Percentiles rank a stretch among this genome's conserved stretches.
Conservation (phyloP, 1,140 invertebrate genomes). For the Cydia splendana region DNA sequence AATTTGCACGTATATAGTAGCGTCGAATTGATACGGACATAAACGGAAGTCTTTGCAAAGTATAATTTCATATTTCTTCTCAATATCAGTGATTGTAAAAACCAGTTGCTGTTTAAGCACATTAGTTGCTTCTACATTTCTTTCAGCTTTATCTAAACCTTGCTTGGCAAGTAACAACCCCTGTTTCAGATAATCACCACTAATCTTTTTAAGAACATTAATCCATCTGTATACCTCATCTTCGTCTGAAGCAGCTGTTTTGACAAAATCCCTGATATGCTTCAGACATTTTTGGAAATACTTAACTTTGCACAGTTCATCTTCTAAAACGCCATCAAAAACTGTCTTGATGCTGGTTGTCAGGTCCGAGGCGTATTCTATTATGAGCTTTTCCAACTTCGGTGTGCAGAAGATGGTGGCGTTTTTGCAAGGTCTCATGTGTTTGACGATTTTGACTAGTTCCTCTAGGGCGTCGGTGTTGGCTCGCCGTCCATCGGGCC, state of each 20-base stretch:
- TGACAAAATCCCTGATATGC: neutral
- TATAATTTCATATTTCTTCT: neutral
- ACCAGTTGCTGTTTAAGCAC: conserved; percentile 54
- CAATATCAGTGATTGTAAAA: conserved; percentile 39
- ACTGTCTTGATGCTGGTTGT: conserved; percentile 47
- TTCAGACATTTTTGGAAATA: conserved; percentile 50
- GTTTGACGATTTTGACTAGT: neutral
- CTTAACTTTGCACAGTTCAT: conserved; percentile 25
- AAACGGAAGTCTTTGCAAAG: neutral
- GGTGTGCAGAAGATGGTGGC: conserved; percentile 49
- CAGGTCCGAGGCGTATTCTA: conserved; percentile 53
- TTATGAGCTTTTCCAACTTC: conserved; percentile 45
- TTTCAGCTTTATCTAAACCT: conserved; percentile 34
- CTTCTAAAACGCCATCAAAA: conserved; percentile 40
- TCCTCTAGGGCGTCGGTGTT: conserved; percentile 26
- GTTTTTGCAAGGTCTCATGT: neutral
- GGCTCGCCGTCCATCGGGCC: conserved; percentile 36
- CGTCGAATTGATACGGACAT: neutral
- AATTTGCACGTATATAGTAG: neutral
- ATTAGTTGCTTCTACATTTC: conserved; percentile 38
- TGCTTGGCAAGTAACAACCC: conserved; percentile 39
- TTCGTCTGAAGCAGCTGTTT: conserved; percentile 19
- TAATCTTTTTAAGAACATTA: conserved; percentile 60
- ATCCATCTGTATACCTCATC: conserved; percentile 52
- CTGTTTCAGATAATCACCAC: conserved; percentile 53